Base-by-base conservation (phyloP, 92 coral and sea anemone species). In the Porites evermanni region DNA sequence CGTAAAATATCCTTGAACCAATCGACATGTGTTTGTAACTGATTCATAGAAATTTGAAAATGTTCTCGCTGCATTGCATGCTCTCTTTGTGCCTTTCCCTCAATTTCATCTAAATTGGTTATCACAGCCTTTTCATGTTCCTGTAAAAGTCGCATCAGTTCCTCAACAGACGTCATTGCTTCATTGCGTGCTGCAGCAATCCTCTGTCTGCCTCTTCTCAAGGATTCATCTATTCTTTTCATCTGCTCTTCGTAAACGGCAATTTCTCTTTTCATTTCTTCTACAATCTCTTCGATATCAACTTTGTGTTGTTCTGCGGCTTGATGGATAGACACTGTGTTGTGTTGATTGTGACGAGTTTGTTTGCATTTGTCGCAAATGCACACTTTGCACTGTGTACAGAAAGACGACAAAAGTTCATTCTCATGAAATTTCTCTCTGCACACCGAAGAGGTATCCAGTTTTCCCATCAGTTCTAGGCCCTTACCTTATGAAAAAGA, bases 381-480 rank as follows among this genome's bases (percentile, higher is more conserved):
- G 44, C 44, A 38, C 6, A 79, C 83, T 79, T 79, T 79, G 47
- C 83, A 79, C 51, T 79, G 20, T 29, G 18, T 12, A 23, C 83
- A 79, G 64, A 38, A 79, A 32, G 13, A 47, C 26, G 38, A 20
- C 54, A 79, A 19, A n/a, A 19, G 50, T 56, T 75, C 67, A 54
- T 56, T 75, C 44, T 38, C 44, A 38, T 38, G 44, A 38, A 38
- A 38, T 38, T 38, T 38, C 44, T 38, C 44, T 38, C 6, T 38
- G 6, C 6, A 38, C 44, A 38, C 44, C 4, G 4, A 3, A 38
- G 44, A 38, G 44, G 44, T 24, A n/a, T 24, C 72, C 72, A 67
- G 20, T 18, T 6, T 3, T n/a, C 11, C 72, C 23, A 38, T 38
- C 44, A 38, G 44, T 38, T 38, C 44, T 38, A 2, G 44, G 44